phyloP scores from a whole-genome alignment of 2,888 invertebrate genomes.

The Troides helena region DNA sequence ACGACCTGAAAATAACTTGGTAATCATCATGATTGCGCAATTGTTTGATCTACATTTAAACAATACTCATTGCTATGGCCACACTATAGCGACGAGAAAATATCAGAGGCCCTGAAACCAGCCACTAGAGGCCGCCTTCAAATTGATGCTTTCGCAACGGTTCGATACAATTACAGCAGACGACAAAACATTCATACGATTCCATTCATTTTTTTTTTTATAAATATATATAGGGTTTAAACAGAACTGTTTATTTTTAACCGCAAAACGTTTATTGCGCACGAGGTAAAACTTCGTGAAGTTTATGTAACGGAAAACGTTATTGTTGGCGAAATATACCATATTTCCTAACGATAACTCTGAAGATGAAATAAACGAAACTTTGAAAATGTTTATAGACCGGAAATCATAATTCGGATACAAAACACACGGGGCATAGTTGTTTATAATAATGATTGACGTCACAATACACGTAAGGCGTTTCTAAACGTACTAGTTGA shows the following conservation, averaged over 20 bases:
- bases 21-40: constrained; percentile 36
- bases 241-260: constrained; percentile 22
- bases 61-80: constrained; percentile 19
- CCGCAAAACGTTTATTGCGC: constrained; percentile 15
- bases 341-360: constrained; percentile 10
- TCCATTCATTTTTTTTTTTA: background rate
- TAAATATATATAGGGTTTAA: background rate
- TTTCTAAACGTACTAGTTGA: constrained; percentile 12
- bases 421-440: constrained; percentile 7
- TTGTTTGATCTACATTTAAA: constrained; percentile 43
- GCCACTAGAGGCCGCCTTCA: constrained; percentile 47
- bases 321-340: constrained; percentile 16
- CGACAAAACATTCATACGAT: constrained; percentile 13
- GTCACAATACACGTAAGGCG: constrained; percentile 35
- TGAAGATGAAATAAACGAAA: constrained; percentile 10
- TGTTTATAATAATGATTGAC: constrained; percentile 30
- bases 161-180: constrained; percentile 21
- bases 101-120: constrained; percentile 43
- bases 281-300: constrained; percentile 8
- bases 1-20: background rate
- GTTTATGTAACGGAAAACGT: constrained; percentile 20
- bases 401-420: constrained; percentile 9
- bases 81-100: constrained; percentile 37
- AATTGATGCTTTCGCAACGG: constrained; percentile 32
- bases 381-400: constrained; percentile 3